Conservation (phyloP, 37 sponge, comb jelly and placozoan genomes). For the Beroe forskalii region DNA sequence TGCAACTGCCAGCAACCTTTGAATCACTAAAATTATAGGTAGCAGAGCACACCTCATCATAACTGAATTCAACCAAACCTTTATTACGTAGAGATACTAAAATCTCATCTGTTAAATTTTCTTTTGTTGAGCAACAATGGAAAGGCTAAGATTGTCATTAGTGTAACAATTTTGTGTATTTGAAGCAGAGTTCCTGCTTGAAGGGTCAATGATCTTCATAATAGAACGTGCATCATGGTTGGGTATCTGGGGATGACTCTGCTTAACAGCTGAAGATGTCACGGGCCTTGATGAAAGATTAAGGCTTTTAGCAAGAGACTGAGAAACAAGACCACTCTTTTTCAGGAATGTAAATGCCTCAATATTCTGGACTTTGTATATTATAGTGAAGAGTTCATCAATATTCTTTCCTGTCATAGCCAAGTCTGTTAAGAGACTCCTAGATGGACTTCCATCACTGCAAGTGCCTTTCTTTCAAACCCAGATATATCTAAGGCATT, state of each 20-base stretch:
- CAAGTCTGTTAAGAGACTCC: background rate
- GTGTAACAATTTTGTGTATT: background rate
- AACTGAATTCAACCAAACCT: constrained; percentile 58
- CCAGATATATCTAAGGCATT: background rate
- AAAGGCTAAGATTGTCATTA: constrained; percentile 8
- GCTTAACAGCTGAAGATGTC: background rate
- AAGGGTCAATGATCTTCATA: constrained; percentile 24
- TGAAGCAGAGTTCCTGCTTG: background rate
- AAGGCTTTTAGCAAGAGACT: constrained; percentile 2
- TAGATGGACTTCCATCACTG: constrained; percentile 52
- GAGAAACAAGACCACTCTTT: background rate
- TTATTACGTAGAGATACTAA: constrained; percentile 28
- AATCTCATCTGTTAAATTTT: constrained; percentile 40
- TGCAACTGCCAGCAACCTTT: constrained; percentile 8
- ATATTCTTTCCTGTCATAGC: constrained; percentile 48
- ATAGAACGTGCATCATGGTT: constrained; percentile 13
- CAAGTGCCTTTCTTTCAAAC: background rate
- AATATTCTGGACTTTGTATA: constrained; percentile 1
- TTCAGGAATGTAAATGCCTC: constrained; percentile 31
- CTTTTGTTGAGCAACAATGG: constrained; percentile 36
- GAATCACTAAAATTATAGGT: constrained; percentile 46
- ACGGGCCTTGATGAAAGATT: background rate
- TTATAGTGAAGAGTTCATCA: constrained; percentile 50
- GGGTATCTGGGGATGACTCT: background rate
- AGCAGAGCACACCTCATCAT: constrained; percentile 22